phyloP scores from a whole-genome alignment of 2,888 invertebrate species.

The Erebia epiphron region DNA sequence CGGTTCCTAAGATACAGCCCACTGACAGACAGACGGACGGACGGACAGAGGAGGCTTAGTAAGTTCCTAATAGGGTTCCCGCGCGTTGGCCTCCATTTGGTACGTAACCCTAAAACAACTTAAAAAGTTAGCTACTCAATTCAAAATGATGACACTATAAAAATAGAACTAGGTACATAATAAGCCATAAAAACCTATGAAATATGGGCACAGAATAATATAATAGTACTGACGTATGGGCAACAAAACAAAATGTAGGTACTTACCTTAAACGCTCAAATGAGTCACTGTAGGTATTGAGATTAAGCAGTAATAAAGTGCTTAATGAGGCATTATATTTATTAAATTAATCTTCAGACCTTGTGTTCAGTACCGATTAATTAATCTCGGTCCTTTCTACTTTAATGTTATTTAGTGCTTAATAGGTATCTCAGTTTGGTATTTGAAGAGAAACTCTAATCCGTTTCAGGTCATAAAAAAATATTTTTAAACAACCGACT shows the following conservation, averaged over 20 bases:
- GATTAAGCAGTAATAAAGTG: slow-evolving; percentile 12
- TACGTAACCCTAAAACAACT: no score
- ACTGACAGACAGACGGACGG: no score
- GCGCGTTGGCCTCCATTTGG: no score
- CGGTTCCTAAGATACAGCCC: no score
- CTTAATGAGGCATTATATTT: slow-evolving; percentile 4
- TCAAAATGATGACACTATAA: neutral
- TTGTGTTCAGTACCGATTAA: neutral
- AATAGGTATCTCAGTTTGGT: no score
- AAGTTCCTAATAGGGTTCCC: no score
- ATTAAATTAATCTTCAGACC: slow-evolving; percentile 11
- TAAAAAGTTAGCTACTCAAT: neutral
- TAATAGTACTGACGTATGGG: no score
- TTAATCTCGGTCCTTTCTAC: neutral
- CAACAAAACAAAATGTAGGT: neutral
- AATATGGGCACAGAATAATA: neutral
- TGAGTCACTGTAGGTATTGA: slow-evolving; percentile 4
- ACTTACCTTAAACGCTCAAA: neutral
- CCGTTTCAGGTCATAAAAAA: no score
- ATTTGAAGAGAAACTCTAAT: no score
- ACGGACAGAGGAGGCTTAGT: no score
- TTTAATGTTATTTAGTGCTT: neutral
- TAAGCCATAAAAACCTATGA: neutral
- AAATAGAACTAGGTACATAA: neutral
- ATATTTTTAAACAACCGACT: no score